Evolutionary conservation across 2,113 vertebrate genomes (phyloP).

Genomic region (Collichthys lucidus): DNA sequence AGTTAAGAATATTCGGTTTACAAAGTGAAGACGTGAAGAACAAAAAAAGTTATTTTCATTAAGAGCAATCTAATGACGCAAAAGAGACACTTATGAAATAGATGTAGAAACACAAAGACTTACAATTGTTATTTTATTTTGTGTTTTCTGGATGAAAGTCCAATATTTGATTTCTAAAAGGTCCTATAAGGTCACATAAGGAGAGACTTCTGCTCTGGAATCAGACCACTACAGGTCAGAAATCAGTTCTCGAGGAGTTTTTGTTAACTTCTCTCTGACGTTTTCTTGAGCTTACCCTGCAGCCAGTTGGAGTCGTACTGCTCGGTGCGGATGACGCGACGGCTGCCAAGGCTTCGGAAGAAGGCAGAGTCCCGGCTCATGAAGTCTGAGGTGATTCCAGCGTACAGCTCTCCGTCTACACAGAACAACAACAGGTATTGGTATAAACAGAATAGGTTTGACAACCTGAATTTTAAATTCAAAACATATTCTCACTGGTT

Average conservation of each 20-base stretch:
- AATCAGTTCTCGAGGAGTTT: background rate
- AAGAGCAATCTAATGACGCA: too few species aligned
- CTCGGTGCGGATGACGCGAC: constrained; percentile 86
- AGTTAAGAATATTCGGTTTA: constrained; percentile 40
- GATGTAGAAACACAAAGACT: background rate
- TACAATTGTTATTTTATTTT: background rate
- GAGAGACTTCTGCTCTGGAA: background rate
- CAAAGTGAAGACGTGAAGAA: constrained; percentile 6
- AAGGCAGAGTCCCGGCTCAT: constrained; percentile 87
- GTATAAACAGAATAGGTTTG: background rate
- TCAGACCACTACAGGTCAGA: background rate
- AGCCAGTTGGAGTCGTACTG: constrained; percentile 88
- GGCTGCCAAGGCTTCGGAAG: constrained; percentile 85
- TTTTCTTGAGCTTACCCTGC: constrained; percentile 76
- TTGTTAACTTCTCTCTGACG: background rate
- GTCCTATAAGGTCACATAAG: background rate
- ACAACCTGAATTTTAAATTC: background rate
- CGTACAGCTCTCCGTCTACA: constrained; percentile 85
- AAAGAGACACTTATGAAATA: background rate
- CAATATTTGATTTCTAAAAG: constrained; percentile 1
- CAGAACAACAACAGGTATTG: constrained; percentile 6
- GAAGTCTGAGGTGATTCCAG: constrained; percentile 88
- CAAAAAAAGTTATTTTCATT: too few species aligned
- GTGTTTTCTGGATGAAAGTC: background rate
- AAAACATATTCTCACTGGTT: constrained; percentile 1